A percentile compares a stretch with the other conserved stretches of the same genome.
These are phyloP conservation scores for Glyptemys insculpta DNA, from an alignment of 2,797 vertebrate genomes.

Conservation along the genomic window DNA sequence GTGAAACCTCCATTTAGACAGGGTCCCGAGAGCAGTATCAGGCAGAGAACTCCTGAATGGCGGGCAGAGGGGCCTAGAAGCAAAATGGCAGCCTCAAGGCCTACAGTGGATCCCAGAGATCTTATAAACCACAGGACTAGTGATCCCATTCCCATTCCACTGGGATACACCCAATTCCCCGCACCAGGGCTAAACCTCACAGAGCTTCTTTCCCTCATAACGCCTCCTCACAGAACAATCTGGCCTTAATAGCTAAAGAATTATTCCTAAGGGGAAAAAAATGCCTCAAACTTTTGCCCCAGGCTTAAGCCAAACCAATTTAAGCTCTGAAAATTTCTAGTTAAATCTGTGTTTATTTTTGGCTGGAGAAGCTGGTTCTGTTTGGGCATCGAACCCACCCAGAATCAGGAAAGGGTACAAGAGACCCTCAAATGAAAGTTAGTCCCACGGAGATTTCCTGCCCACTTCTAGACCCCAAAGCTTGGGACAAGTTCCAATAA, in stretches of 20 bases:
- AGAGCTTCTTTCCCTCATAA: background rate
- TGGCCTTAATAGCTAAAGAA: background rate
- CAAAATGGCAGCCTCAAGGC: accelerated
- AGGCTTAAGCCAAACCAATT: background rate
- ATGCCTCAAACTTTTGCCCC: background rate
- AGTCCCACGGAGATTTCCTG: background rate
- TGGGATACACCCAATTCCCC: background rate
- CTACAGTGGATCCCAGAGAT: background rate
- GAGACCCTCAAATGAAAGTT: background rate
- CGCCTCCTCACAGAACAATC: background rate
- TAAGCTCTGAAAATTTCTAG: background rate
- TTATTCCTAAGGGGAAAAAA: background rate
- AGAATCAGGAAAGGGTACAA: background rate
- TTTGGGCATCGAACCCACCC: background rate
- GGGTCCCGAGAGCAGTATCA: background rate
- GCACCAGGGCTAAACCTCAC: background rate
- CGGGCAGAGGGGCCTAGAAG: background rate
- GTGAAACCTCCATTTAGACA: background rate
- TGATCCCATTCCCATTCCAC: background rate
- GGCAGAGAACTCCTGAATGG: accelerated
- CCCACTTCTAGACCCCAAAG: background rate
- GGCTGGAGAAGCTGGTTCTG: background rate
- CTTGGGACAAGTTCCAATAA: background rate
- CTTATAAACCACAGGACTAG: background rate
- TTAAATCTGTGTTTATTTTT: background rate